Percentiles rank a stretch among this genome's conserved stretches.
Evolutionary conservation across 2,113 vertebrate genomes (phyloP).

Genomic region (Rhizomys pruinosus): DNA sequence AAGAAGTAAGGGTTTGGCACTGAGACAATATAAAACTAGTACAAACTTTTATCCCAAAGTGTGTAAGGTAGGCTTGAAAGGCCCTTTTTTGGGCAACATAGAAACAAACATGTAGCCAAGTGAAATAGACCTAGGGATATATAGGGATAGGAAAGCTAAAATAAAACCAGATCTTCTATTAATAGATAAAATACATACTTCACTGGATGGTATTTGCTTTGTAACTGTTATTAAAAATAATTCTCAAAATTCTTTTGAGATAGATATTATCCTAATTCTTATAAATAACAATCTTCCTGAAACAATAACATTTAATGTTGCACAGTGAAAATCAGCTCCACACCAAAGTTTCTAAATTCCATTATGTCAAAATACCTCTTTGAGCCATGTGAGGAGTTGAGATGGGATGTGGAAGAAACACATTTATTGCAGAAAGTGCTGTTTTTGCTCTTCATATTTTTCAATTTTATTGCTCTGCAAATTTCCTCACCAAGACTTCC

Average conservation of each 20-base stretch:
- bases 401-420: not conserved
- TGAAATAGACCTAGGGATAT: not conserved
- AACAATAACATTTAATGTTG: not conserved
- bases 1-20: not conserved
- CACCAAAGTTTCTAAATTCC: slow-evolving; percentile 35
- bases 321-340: not conserved
- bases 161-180: not conserved
- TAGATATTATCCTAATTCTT: not conserved
- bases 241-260: not conserved
- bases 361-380: not conserved
- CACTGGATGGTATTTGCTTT: not conserved
- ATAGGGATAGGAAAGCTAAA: not conserved
- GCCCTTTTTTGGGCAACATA: not conserved
- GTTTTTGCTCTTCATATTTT: slow-evolving; percentile 39
- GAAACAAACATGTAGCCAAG: not conserved
- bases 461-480: slow-evolving; percentile 7
- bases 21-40: not conserved
- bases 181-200: not conserved
- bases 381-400: not conserved
- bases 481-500: slow-evolving; percentile 39
- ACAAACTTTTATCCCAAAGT: not conserved
- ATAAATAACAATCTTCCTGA: not conserved
- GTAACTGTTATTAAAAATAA: not conserved
- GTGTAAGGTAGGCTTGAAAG: slow-evolving; percentile 31
- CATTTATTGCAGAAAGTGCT: not conserved